A percentile compares a stretch with the other conserved stretches of the same genome.
phyloP scores from a whole-genome alignment of 2,113 vertebrate species.

The Promerops cafer region DNA sequence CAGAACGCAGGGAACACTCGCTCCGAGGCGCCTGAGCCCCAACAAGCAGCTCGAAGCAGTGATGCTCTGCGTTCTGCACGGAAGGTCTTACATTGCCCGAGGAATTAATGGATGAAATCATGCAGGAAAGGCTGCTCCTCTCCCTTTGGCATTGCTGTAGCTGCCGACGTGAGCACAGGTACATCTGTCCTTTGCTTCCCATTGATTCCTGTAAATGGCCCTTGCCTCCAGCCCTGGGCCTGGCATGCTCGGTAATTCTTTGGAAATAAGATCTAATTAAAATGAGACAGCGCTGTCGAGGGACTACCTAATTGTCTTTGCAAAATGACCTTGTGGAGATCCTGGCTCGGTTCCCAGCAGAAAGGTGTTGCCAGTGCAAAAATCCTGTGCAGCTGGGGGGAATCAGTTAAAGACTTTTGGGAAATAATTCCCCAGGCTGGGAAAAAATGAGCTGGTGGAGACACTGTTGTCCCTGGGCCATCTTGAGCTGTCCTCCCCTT shows the following conservation, averaged over 20 bases:
- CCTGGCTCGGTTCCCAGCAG: neutral
- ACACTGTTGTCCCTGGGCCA: neutral
- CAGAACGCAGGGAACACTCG: accelerated
- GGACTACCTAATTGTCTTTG: slow-evolving; percentile 60
- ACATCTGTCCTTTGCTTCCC: neutral
- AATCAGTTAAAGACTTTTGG: neutral
- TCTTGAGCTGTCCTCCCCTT: accelerated
- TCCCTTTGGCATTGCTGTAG: neutral
- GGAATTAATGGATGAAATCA: neutral
- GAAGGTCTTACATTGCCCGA: neutral
- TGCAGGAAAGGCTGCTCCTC: neutral
- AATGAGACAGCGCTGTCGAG: slow-evolving; percentile 2
- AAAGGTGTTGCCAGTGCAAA: slow-evolving; percentile 51
- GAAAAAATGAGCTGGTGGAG: neutral
- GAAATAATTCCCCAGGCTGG: neutral
- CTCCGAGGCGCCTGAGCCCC: accelerated
- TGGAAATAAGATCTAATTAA: slow-evolving; percentile 57
- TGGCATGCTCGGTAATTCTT: slow-evolving; percentile 12
- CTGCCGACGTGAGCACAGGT: neutral
- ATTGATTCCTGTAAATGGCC: neutral
- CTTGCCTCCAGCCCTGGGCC: neutral
- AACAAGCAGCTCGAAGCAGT: neutral
- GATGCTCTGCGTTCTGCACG: neutral
- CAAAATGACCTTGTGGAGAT: slow-evolving; percentile 38
- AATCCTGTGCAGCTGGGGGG: neutral